Base-by-base conservation (phyloP, 2,888 invertebrate species). In the Hirtodrosophila duncani region DNA sequence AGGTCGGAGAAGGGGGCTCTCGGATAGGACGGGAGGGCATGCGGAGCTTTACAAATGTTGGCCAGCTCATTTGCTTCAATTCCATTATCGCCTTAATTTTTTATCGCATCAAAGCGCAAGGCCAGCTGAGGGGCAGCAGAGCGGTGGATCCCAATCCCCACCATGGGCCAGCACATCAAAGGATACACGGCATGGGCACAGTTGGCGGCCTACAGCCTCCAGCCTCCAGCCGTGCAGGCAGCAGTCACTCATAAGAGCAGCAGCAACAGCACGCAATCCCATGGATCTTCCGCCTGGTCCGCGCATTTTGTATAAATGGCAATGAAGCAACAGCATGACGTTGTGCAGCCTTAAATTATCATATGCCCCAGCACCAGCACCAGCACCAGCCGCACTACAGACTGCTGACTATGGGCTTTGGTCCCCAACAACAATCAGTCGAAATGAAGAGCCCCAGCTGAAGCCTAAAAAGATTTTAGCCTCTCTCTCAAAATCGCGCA, bases 61-160 rank as follows among this genome's bases (percentile, higher is more conserved):
- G 58, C 58, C 62, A 74, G 78, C 81, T 84, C 84, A 84, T 84
- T 84, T 84, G 83, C 83, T 68, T 84, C 83, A 84, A 79, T 75
- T 83, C 85, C 86, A 85, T 85, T 85, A 85, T 84, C 86, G 83
- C 85, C 80, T 82, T 74, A 82, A 86, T 85, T 83, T 84, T 84
- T 85, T 82, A 83, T 81, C 83, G 79, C 75, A 84, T 84, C 85
- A 84, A 81, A 83, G 81, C 66, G 66, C 77, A 45, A 39, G 34
- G 68, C 39, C 17, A 56, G 41, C 42, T 33, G 39, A 42, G 51
- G 43, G 37, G 41, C 30, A 36, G 39, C 20, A 17, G 31, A 23
- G 38, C n/a, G 13, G 30, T 16, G 24, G 16, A 37, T 16, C 52
- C 23, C 24, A 9, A 30, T 48, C 56, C 56, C 56, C 65, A 57